Evolutionary conservation across 2,113 vertebrate genomes (phyloP), one percentile per base, ranked within the genome.

Genomic region (Dunckerocampus dactyliophorus): DNA sequence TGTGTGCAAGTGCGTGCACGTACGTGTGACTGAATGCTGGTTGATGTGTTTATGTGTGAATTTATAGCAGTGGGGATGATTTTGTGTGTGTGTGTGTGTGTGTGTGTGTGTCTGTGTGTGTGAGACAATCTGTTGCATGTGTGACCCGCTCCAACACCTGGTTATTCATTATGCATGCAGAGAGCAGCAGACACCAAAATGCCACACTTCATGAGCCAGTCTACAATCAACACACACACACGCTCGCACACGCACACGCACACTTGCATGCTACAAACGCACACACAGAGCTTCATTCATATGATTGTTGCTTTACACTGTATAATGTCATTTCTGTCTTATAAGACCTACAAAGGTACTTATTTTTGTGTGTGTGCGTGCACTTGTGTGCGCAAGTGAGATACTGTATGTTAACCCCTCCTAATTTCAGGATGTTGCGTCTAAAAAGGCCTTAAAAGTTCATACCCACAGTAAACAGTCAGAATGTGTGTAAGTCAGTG

Each of bases 131-230:
- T 73, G 69, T 48, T 68, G 57, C 14, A 17, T 63, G 63, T 43
- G 65, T 86, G 87, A 88, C 85, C 88, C 80, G 52, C 83, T 72
- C 64, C 77, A 81, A 88, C 88, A 91, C 89, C 89, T 90, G 89
- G 82, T 72, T 77, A 82, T 90, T 91, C 82, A 92, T 92, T 91
- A 92, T 89, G 88, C 89, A 92, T 91, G 89, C 88, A 86, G 86
- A 70, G 81, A 70, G 68, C 63, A 86, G 81, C 86, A 87, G 82
- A 84, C 87, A 85, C 89, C 82, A 88, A 91, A 91, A 91, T 89
- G 89, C 86, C 88, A 90, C 87, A 89, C 85, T 90, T 89, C 84
- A 88, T 85, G 82, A 89, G 76, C 72, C 75, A 50, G 71, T 70
- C 74, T 67, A 70, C 72, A 82, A 79, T 81, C 72, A 76, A 68